Base-by-base conservation (phyloP, 2,888 invertebrate genomes). In the Agrotis segetum region DNA sequence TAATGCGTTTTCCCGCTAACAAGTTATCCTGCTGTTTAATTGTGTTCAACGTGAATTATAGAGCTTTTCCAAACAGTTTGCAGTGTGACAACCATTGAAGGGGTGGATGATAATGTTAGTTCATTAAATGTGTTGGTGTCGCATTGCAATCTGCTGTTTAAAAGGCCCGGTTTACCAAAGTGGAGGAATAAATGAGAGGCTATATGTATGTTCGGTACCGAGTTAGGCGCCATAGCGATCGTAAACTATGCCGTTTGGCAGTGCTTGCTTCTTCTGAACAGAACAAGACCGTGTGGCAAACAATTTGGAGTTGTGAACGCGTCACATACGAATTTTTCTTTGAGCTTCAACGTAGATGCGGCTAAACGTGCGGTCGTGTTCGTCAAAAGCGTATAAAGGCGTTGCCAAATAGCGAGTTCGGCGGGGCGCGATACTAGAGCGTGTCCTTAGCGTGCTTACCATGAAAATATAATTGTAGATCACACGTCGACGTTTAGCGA, bases 121-220 rank as follows among this genome's bases (percentile, higher is more conserved):
- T 46, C 0, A 17, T 44, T 55, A 21, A 34, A 49, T 19, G n/a
- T 66, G 21, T 56, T 75, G 6, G 29, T 34, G 34, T 76, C 69
- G 34, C 77, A 77, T 46, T 76, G 72, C 72, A 76, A 58, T 21
- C 68, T 58, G 72, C 2, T 34, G 13, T 58, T 19, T 19, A 52
- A n/a, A 11, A 5, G 1, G 19, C 5, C 14, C 21, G 9, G 76
- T 46, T 76, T 34, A 67, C 5, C 24, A 50, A 67, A 58, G 4
- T 17, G 19, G 19, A 24, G n/a, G 11, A 17, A 7, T n/a, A 70
- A 50, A n/a, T 40, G 53, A n/a, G 7, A 9, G 17, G 40, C 11
- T 40, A 11, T 40, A 11, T 11, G 40, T 40, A 40, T 40, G 40
- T 11, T 40, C 2, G 40, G 9, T 40, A 40, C 1, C 11, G 40